A percentile compares a stretch with the other conserved stretches of the same genome.
phyloP scores from a whole-genome alignment of 2,797 vertebrate genomes.

The Apodemus agrarius region DNA sequence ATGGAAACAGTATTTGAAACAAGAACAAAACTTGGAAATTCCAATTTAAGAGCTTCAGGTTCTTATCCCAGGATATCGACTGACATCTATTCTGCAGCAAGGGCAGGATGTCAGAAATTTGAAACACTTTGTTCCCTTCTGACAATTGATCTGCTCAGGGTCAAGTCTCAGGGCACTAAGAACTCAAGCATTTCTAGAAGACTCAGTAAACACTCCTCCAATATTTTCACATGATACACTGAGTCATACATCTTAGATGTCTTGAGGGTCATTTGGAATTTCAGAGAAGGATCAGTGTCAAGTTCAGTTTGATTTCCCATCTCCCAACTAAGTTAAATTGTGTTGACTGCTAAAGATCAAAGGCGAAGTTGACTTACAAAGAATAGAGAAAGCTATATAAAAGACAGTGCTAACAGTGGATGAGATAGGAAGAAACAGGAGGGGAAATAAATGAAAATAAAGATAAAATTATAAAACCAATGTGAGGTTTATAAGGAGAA shows the following conservation, averaged over 20 bases:
- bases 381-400: neutral
- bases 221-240: neutral
- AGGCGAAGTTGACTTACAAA: neutral
- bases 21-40: neutral
- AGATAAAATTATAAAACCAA: slow-evolving; percentile 2
- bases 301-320: neutral
- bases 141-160: neutral
- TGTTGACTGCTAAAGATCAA: neutral
- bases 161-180: neutral
- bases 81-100: neutral
- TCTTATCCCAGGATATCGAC: neutral
- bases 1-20: neutral
- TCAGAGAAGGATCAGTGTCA: neutral
- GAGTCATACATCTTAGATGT: neutral
- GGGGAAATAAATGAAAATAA: neutral
- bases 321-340: neutral
- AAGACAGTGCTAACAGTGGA: neutral
- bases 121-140: neutral
- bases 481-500: neutral
- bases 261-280: neutral
- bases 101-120: neutral
- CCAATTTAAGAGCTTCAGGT: neutral
- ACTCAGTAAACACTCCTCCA: neutral
- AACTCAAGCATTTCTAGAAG: slow-evolving; percentile 20
- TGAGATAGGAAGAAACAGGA: neutral